A percentile compares a stretch with the other conserved stretches of the same genome.
Conservation (phyloP, 2,113 vertebrate genomes). For the Chiloscyllium plagiosum region DNA sequence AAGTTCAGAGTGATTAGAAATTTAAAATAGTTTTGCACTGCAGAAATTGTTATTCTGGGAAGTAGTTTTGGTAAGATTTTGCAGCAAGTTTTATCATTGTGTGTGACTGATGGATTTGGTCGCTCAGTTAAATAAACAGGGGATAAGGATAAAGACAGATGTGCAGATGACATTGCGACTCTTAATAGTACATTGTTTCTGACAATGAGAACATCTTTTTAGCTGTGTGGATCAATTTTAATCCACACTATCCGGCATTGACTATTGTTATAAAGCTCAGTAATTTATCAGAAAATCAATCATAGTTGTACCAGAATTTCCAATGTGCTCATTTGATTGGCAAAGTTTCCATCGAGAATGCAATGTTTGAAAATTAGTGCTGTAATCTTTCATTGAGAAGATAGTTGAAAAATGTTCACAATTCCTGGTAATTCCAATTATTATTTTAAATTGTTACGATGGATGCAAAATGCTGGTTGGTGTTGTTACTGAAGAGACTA, state of each 20-base stretch:
- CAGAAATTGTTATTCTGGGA: background rate
- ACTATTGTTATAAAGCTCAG: background rate
- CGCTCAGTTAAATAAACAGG: background rate
- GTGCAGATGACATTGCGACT: background rate
- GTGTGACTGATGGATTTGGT: background rate
- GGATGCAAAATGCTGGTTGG: background rate
- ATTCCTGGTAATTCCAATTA: background rate
- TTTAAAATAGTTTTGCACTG: background rate
- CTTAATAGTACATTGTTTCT: background rate
- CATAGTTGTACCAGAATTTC: background rate
- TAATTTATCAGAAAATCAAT: background rate
- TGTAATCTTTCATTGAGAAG: background rate
- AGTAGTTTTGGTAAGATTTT: background rate
- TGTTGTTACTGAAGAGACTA: background rate
- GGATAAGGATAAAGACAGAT: background rate
- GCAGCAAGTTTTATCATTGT: background rate
- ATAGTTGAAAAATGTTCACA: background rate
- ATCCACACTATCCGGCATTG: background rate
- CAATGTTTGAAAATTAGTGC: background rate
- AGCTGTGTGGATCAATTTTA: background rate
- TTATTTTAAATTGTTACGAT: background rate
- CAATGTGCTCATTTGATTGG: background rate
- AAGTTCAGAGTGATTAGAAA: background rate
- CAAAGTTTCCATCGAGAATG: too few relatives aligned
- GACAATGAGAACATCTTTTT: background rate